A percentile compares a stretch with the other conserved stretches of the same genome.
These are phyloP conservation scores for Chaetops frenatus DNA, from an alignment of 2,113 vertebrate genomes.

Conservation along the genomic window DNA sequence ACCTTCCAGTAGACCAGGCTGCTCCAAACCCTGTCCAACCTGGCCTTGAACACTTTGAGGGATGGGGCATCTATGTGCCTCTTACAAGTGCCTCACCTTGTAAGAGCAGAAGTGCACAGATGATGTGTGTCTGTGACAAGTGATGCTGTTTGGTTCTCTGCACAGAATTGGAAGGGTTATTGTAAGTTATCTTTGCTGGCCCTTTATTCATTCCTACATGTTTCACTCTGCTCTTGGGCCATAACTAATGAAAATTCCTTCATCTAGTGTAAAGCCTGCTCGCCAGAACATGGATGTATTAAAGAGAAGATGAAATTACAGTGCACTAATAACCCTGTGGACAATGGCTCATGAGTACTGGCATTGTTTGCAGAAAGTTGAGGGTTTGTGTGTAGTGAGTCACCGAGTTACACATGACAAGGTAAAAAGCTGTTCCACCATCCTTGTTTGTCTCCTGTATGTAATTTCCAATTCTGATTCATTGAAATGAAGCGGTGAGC, in stretches of 20 bases:
- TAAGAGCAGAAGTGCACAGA: neutral
- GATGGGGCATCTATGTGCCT: too few species aligned
- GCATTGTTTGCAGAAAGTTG: slow-evolving; percentile 7
- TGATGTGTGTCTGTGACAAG: neutral
- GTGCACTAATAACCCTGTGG: neutral
- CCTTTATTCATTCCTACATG: neutral
- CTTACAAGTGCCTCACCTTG: neutral
- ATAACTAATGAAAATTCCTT: neutral
- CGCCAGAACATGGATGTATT: neutral
- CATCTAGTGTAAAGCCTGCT: neutral
- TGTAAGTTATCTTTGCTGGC: neutral
- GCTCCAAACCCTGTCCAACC: neutral
- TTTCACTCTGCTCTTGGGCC: neutral
- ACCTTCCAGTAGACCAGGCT: neutral
- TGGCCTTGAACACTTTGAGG: neutral
- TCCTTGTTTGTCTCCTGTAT: neutral
- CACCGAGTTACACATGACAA: neutral
- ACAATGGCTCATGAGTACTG: neutral
- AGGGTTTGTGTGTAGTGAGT: neutral
- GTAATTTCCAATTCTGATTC: neutral
- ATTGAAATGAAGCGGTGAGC: neutral
- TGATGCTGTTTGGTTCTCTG: neutral
- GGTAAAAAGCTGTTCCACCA: neutral
- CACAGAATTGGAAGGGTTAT: neutral
- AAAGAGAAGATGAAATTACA: neutral